Evolutionary conservation across 2,113 vertebrate genomes (phyloP).

Genomic region (Eulemur rufifrons): DNA sequence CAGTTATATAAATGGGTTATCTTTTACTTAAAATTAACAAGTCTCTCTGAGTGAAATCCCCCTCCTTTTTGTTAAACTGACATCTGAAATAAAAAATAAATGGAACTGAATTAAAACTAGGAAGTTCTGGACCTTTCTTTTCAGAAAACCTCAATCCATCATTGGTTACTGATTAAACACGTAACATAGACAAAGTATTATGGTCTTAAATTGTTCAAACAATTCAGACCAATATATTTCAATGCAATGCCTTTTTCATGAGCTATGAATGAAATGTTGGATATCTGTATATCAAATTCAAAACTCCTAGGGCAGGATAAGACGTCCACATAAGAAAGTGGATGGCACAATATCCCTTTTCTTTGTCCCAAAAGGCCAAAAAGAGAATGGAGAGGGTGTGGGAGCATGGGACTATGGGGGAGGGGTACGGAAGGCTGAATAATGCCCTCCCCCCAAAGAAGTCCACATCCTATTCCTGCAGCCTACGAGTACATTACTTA

Average conservation of each 20-base stretch:
- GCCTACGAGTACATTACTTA: neutral
- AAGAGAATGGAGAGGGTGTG: neutral
- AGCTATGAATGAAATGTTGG: neutral
- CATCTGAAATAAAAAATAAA: neutral
- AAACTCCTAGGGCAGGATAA: neutral
- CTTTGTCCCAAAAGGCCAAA: neutral
- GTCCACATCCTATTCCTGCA: too few species aligned
- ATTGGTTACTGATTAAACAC: neutral
- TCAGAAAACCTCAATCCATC: neutral
- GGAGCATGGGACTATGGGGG: rapidly evolving
- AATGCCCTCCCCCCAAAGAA: neutral
- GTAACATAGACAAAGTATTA: neutral
- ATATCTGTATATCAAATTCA: neutral
- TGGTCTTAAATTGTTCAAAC: neutral
- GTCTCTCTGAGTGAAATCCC: neutral
- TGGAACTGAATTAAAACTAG: neutral
- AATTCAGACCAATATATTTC: neutral
- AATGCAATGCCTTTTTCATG: neutral
- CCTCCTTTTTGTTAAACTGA: neutral
- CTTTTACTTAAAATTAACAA: neutral
- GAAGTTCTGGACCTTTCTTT: neutral
- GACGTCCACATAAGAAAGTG: neutral
- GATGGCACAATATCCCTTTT: too few species aligned
- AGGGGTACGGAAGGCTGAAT: neutral
- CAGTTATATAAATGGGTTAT: neutral